These are phyloP conservation scores for Helostoma temminkii DNA, from an alignment of 2,797 vertebrate species.

Conservation along the genomic window DNA sequence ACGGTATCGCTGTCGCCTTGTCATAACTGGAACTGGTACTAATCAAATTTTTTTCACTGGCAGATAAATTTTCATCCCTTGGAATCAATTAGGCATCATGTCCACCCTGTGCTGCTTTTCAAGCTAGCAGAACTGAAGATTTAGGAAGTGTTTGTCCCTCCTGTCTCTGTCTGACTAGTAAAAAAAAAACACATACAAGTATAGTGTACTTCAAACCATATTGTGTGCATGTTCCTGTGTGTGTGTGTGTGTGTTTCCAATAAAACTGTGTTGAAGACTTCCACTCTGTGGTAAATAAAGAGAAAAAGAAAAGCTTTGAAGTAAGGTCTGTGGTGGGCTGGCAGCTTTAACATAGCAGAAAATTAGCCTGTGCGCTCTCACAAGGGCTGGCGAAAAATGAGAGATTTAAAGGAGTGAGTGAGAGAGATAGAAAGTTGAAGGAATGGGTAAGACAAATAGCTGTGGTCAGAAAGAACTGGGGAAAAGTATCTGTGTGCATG, in stretches of 20 bases:
- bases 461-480: background rate
- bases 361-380: conserved; percentile 39
- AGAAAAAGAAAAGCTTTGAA: conserved; percentile 57
- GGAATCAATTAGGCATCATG: conserved; percentile 58
- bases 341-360: conserved; percentile 65
- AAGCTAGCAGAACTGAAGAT: conserved; percentile 38
- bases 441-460: background rate
- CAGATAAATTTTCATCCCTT: conserved; percentile 56
- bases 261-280: conserved; percentile 34
- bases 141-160: conserved; percentile 27
- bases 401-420: conserved; percentile 33
- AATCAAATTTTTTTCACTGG: conserved; percentile 50
- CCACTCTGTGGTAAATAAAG: conserved; percentile 50
- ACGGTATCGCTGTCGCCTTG: conserved; percentile 41
- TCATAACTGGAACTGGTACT: conserved; percentile 51
- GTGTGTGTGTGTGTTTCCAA: conserved; percentile 35
- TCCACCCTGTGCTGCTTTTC: conserved; percentile 36
- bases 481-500: conserved; percentile 37
- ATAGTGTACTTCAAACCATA: conserved; percentile 19
- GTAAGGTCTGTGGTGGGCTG: conserved; percentile 40
- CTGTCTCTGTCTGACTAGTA: conserved; percentile 28
- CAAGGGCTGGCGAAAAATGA: conserved; percentile 28
- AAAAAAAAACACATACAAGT: background rate
- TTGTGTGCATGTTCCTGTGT: too few species aligned
- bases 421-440: conserved; percentile 24